phyloP scores from a whole-genome alignment of 2,797 vertebrate species.

The Tenualosa thibaudeaui region DNA sequence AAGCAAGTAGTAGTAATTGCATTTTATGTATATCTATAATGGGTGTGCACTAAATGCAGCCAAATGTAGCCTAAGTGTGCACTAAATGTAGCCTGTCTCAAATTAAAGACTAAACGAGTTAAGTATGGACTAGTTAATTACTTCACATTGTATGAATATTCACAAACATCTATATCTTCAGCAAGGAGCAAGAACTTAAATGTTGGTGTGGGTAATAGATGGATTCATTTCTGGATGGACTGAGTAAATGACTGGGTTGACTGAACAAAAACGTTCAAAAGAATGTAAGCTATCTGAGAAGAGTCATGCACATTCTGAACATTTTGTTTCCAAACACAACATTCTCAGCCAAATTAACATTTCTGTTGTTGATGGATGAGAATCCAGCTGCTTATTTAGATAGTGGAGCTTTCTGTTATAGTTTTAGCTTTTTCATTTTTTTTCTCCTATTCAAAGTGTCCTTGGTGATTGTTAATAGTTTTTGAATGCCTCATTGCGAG shows the following conservation, averaged over 20 bases:
- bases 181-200: not conserved
- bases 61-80: no score
- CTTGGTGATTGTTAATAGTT: constrained; percentile 48
- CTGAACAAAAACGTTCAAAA: not conserved
- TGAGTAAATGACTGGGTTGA: not conserved
- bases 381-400: not conserved
- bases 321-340: not conserved
- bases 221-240: no score
- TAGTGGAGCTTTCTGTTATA: not conserved
- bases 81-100: no score
- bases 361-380: not conserved
- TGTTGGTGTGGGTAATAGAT: not conserved
- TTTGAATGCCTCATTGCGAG: constrained; percentile 36
- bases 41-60: no score
- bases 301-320: not conserved
- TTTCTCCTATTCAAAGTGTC: constrained; percentile 41
- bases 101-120: no score
- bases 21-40: no score
- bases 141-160: no score
- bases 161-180: not conserved
- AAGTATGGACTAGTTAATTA: no score
- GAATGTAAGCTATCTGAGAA: not conserved
- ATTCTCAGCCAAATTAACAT: not conserved
- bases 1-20: no score
- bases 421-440: not conserved